Evolutionary conservation across 2,797 vertebrate genomes (phyloP).

Genomic region (Sarcoramphus papa): DNA sequence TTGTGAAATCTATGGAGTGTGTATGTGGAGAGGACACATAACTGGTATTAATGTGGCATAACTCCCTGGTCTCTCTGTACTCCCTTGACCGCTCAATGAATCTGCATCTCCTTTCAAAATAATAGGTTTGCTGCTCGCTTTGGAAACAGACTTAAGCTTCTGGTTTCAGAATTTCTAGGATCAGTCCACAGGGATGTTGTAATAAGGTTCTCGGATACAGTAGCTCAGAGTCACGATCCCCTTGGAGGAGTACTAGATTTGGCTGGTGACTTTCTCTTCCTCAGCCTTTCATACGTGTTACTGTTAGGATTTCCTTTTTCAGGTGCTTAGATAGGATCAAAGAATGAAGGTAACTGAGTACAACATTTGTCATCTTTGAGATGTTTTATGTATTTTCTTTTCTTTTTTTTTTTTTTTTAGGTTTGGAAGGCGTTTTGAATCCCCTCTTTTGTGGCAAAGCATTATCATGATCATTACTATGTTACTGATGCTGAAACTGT

Average conservation of each 20-base stretch:
- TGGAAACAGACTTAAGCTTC: background rate
- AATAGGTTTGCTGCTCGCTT: background rate
- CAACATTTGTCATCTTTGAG: background rate
- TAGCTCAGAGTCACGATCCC: too few relatives aligned
- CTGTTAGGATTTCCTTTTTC: background rate
- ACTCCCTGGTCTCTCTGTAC: background rate
- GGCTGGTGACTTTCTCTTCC: background rate
- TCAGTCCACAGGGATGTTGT: background rate
- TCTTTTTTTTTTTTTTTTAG: conserved; percentile 56
- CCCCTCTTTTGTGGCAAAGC: conserved; percentile 92
- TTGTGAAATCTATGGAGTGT: background rate
- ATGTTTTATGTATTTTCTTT: background rate
- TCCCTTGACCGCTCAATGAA: background rate
- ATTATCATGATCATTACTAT: conserved; percentile 94
- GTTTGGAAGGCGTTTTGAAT: conserved; percentile 91
- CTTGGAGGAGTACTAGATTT: background rate
- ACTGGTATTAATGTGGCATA: background rate
- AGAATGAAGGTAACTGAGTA: background rate
- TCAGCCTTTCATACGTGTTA: background rate
- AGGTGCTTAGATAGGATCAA: background rate
- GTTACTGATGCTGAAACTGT: conserved; percentile 93
- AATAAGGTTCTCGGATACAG: background rate
- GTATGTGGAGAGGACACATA: background rate
- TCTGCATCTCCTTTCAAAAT: background rate
- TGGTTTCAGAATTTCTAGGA: background rate